A percentile compares a stretch with the other conserved stretches of the same genome.
Evolutionary conservation across 2,113 vertebrate species (phyloP).

Genomic region (Trogon surrucura): DNA sequence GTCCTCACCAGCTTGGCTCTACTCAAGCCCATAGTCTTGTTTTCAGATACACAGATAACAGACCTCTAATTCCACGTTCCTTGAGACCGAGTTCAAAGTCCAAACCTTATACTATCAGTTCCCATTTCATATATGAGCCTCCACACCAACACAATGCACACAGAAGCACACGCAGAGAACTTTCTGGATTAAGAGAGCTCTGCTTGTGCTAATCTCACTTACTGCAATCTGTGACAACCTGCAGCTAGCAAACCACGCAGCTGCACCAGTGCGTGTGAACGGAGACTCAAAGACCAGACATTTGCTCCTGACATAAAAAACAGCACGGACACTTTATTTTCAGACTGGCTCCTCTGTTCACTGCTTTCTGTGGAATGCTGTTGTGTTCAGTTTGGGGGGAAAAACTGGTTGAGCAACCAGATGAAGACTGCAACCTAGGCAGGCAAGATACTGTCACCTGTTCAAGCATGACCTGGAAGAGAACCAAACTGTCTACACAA

Average conservation of each 20-base stretch:
- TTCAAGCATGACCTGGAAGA: slow-evolving; percentile 30
- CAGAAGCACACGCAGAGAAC: background rate
- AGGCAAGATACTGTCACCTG: slow-evolving; percentile 26
- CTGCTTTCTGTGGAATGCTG: slow-evolving; percentile 33
- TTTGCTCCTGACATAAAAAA: background rate
- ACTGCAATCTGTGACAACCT: background rate
- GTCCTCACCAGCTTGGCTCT: background rate
- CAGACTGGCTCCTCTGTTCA: background rate
- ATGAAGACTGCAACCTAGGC: background rate
- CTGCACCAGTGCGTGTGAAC: background rate
- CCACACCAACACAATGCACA: background rate
- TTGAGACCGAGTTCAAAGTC: background rate
- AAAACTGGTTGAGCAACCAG: slow-evolving; percentile 45
- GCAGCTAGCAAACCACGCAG: background rate
- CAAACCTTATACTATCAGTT: background rate
- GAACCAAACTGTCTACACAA: background rate
- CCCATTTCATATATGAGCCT: background rate
- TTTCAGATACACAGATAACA: background rate
- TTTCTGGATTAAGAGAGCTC: background rate
- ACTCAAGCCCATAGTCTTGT: background rate
- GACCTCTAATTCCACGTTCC: background rate
- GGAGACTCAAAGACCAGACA: background rate
- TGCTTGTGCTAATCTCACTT: background rate
- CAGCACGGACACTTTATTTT: background rate
- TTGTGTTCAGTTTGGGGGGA: background rate